Base-by-base conservation (phyloP, 2,797 vertebrate species). In the Micrastur ruficollis region DNA sequence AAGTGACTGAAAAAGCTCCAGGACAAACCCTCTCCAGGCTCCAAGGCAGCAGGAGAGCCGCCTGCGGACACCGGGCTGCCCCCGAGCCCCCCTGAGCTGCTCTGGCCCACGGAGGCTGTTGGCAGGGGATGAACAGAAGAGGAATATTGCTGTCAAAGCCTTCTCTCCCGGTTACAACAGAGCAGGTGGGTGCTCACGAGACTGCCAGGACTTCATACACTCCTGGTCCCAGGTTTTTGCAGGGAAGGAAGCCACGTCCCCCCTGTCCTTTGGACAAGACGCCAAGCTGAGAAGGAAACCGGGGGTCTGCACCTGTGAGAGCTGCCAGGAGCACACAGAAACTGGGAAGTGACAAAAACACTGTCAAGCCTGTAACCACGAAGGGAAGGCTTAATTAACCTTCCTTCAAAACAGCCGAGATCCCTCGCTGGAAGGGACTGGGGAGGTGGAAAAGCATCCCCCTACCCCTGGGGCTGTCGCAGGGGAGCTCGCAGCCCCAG, bases 261-360 rank as follows among this genome's bases (percentile, higher is more conserved):
- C 36, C 9, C 40, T 2, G 3, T 23, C 53, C 46, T 67, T 52
- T 36, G 62, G 53, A 31, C 0, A 2, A 44, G 36, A 36, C 3
- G 26, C 40, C 12, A n/a, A 29, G n/a, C 31, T n/a, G 63, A 0
- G 0, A 66, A 36, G 70, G 46, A 81, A 71, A 21, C 20, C 1
- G 0, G 7, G 52, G 12, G 8, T 34, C 81, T 71, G 58, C 34
- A 76, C 32, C 59, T 2, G 0, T 1, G 5, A 75, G 38, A 65
- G 46, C 63, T 55, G 70, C 71, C 81, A 44, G 32, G 14, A 90
- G 7, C 44, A 16, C 2, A 1, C 34, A 12, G 75, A 55, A 38
- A 74, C 23, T 1, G 3, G 32, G 70, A 76, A 72, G 9, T 2
- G n/a, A 81, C 15, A 72, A 42, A 67, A 49, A 2, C 25, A 47